These are phyloP conservation scores for Drosophila rellima DNA, from an alignment of 2,888 invertebrate species.

Conservation along the genomic window DNA sequence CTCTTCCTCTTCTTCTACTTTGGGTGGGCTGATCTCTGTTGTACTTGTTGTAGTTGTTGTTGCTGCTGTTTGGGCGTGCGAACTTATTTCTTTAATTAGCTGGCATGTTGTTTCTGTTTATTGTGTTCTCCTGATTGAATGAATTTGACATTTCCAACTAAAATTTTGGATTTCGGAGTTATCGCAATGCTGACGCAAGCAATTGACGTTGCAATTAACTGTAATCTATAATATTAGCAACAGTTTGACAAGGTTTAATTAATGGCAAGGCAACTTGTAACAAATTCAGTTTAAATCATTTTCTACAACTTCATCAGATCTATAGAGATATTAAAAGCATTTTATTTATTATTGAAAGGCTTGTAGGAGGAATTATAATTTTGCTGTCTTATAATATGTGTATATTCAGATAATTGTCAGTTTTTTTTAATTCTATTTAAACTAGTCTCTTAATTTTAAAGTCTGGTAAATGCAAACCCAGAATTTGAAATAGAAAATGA, in stretches of 20 bases:
- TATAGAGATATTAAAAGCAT: background rate
- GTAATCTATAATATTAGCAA: conserved; percentile 15
- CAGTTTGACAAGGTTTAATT: conserved; percentile 14
- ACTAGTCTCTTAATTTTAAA: no score
- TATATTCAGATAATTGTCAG: no score
- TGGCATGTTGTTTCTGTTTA: conserved; percentile 30
- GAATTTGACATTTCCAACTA: conserved; percentile 55
- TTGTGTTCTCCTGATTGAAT: conserved; percentile 36
- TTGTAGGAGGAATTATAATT: background rate
- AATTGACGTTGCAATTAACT: conserved; percentile 41
- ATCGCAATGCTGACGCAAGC: conserved; percentile 40
- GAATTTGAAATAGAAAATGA: no score
- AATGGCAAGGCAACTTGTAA: conserved; percentile 1
- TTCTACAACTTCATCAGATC: background rate
- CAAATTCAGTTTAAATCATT: background rate
- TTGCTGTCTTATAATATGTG: no score
- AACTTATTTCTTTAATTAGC: conserved; percentile 60
- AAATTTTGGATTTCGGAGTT: conserved; percentile 11
- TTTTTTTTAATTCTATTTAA: no score
- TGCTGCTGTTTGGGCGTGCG: conserved; percentile 44
- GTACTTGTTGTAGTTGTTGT: conserved; percentile 13
- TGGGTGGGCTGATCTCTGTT: conserved; percentile 21
- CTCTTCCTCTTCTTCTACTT: conserved; percentile 1
- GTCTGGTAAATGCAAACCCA: no score
- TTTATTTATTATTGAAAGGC: background rate